Evolutionary conservation across 2,888 invertebrate species (phyloP).

Genomic region (Scaptomyza flava): DNA sequence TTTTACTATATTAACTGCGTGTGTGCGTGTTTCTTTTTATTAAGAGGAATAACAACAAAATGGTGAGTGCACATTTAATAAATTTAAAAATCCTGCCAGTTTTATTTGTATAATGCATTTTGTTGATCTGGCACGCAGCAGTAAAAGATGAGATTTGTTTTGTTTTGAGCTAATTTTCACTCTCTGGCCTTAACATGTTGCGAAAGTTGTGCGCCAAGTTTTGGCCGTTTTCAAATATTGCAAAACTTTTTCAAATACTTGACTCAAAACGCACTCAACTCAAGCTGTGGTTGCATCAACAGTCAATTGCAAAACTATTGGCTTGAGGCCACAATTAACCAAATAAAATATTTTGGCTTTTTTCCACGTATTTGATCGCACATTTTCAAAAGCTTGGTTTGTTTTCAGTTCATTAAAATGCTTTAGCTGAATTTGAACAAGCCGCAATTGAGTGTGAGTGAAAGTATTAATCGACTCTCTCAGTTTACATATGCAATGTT

Average conservation of each 20-base stretch:
- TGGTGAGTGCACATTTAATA: slow-evolving; percentile 45
- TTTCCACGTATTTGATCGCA: neutral
- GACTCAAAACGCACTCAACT: slow-evolving; percentile 5
- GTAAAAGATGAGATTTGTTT: slow-evolving; percentile 18
- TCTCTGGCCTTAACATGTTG: slow-evolving; percentile 60
- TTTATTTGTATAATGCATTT: neutral
- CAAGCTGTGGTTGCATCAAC: slow-evolving; percentile 9
- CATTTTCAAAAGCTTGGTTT: neutral
- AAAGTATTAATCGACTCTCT: neutral
- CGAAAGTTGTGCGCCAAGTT: slow-evolving; percentile 68
- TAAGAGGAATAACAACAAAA: slow-evolving; percentile 25
- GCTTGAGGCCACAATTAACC: slow-evolving; percentile 26
- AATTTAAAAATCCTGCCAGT: neutral
- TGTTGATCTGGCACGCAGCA: neutral
- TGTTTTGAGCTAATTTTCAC: slow-evolving; percentile 30
- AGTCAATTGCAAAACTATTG: slow-evolving; percentile 29
- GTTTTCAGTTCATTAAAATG: slow-evolving; percentile 17
- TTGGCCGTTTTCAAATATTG: slow-evolving; percentile 40
- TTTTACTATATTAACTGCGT: neutral
- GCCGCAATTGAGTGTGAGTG: neutral
- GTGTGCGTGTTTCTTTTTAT: neutral
- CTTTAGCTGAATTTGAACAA: neutral
- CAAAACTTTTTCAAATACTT: slow-evolving; percentile 54
- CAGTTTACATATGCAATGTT: neutral
- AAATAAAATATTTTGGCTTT: neutral